phyloP scores from a whole-genome alignment of 2,888 invertebrate species.

The Leptinotarsa juncta region DNA sequence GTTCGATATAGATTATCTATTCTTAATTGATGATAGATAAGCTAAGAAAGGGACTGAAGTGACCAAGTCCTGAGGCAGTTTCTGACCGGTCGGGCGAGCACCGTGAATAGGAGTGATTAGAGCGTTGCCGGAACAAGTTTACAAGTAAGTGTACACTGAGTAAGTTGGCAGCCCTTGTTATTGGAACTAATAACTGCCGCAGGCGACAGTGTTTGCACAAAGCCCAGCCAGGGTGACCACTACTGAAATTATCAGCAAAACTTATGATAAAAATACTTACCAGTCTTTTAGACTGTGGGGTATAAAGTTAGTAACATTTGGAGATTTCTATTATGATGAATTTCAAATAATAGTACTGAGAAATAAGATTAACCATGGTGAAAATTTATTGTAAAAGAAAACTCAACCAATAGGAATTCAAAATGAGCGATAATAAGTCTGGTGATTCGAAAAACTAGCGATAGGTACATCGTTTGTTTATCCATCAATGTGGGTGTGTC shows the following conservation, averaged over 20 bases:
- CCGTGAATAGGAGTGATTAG: conserved; percentile 63
- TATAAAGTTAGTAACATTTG: conserved; percentile 1
- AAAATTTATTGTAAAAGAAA: no score
- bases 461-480: no score
- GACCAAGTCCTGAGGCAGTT: conserved; percentile 59
- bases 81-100: conserved; percentile 50
- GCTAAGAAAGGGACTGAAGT: conserved; percentile 57
- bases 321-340: not conserved
- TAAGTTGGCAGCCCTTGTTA: conserved; percentile 60
- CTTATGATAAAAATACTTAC: conserved; percentile 4
- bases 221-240: conserved; percentile 53
- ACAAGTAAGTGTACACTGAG: conserved; percentile 51
- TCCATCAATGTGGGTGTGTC: no score
- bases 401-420: no score
- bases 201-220: conserved; percentile 58
- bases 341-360: no score
- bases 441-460: no score
- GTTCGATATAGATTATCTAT: conserved; percentile 52
- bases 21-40: conserved; percentile 60
- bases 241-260: conserved; percentile 41
- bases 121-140: conserved; percentile 56
- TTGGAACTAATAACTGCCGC: conserved; percentile 63
- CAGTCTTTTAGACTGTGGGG: conserved; percentile 14
- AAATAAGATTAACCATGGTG: no score
- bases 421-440: no score